These are phyloP conservation scores for Murina feae DNA, from an alignment of 2,113 vertebrate species.

Conservation along the genomic window DNA sequence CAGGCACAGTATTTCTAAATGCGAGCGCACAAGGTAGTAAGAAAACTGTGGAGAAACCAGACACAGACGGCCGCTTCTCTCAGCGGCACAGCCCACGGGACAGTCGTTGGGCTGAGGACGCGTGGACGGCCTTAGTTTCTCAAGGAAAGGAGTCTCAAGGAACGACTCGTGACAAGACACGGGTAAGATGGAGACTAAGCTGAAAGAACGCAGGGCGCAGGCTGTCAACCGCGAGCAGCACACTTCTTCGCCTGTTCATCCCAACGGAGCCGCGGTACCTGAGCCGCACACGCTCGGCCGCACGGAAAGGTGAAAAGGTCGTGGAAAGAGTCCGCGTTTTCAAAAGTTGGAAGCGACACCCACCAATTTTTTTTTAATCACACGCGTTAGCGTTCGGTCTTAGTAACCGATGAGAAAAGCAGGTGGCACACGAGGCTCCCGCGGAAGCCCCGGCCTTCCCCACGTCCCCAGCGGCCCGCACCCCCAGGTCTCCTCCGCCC, in stretches of 20 bases:
- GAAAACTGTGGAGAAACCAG: background rate
- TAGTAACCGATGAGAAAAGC: background rate
- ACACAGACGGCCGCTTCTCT: background rate
- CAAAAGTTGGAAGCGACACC: background rate
- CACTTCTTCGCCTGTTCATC: background rate
- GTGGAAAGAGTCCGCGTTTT: background rate
- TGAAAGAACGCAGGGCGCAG: background rate
- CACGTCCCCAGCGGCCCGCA: background rate
- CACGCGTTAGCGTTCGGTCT: background rate
- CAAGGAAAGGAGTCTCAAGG: background rate
- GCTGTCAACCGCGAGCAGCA: background rate
- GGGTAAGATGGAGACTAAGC: conserved; percentile 50
- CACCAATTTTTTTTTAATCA: background rate
- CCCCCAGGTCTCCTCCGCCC: background rate
- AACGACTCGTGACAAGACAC: background rate
- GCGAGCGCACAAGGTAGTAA: background rate
- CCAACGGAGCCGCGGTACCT: background rate
- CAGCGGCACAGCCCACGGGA: background rate
- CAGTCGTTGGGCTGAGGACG: background rate
- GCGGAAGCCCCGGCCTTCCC: background rate
- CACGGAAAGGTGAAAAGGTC: background rate
- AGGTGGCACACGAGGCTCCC: background rate
- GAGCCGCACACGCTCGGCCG: background rate
- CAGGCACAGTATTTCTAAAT: background rate
- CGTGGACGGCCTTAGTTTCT: background rate